Conservation (phyloP, 1,140 invertebrate genomes). For the Drosophila seguyi region DNA sequence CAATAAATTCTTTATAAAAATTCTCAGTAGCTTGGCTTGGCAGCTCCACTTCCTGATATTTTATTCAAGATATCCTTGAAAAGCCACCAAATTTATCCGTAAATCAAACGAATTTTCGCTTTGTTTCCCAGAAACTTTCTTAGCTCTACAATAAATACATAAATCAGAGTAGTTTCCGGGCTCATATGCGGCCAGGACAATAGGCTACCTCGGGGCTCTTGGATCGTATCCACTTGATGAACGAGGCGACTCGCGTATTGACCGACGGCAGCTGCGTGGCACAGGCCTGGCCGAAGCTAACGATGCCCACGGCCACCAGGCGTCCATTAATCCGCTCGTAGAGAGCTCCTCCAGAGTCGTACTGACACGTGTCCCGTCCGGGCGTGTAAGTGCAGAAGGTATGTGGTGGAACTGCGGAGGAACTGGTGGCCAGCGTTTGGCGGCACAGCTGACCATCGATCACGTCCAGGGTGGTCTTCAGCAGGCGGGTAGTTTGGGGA, state of each 20-base stretch:
- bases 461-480: slow-evolving; percentile 76
- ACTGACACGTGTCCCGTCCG: slow-evolving; percentile 77
- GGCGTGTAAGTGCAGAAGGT: slow-evolving; percentile 81
- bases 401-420: slow-evolving; percentile 37
- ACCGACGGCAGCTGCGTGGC: slow-evolving; percentile 87
- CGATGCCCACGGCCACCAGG: slow-evolving; percentile 87
- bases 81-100: background rate
- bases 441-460: slow-evolving; percentile 60
- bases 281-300: slow-evolving; percentile 88
- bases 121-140: slow-evolving; percentile 19
- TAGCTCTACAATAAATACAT: slow-evolving; percentile 17
- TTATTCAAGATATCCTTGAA: slow-evolving; percentile 11
- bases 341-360: slow-evolving; percentile 81
- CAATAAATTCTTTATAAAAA: background rate
- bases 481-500: slow-evolving; percentile 64
- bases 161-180: slow-evolving; percentile 38
- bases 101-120: slow-evolving; percentile 13
- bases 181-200: slow-evolving; percentile 41
- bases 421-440: slow-evolving; percentile 5
- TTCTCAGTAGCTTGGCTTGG: background rate
- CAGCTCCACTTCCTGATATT: too few relatives aligned
- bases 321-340: slow-evolving; percentile 66
- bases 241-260: slow-evolving; percentile 89
- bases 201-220: slow-evolving; percentile 79
- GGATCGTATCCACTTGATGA: slow-evolving; percentile 89